Evolutionary conservation across 2,113 vertebrate species (phyloP).

Genomic region (Rhinoptilus africanus): DNA sequence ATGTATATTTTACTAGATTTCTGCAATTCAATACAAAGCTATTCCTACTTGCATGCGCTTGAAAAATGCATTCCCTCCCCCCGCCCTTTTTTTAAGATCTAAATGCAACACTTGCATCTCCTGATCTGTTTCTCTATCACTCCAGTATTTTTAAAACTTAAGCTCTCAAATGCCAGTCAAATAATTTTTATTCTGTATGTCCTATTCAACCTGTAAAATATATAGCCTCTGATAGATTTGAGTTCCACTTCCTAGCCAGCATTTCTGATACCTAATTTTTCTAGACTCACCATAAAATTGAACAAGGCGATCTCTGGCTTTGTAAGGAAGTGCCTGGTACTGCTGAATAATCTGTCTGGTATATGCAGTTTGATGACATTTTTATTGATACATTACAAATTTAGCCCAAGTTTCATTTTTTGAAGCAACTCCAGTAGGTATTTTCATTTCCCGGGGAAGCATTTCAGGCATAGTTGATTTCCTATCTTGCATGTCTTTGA

Average conservation of each 20-base stretch:
- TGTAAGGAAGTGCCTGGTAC: not conserved
- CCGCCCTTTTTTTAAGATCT: not conserved
- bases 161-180: not conserved
- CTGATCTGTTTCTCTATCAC: not conserved
- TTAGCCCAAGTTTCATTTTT: slow-evolving; percentile 45
- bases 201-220: not conserved
- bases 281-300: slow-evolving; percentile 23
- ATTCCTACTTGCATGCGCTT: not conserved
- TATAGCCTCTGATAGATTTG: not conserved
- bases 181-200: not conserved
- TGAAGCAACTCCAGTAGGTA: slow-evolving; percentile 16
- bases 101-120: not conserved
- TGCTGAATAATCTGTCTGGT: slow-evolving; percentile 14
- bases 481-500: not conserved
- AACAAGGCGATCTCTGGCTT: slow-evolving; percentile 24
- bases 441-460: slow-evolving; percentile 17
- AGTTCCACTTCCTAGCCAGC: not conserved
- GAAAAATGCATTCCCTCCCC: not conserved
- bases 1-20: not conserved
- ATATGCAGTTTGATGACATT: slow-evolving; percentile 25
- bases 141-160: not conserved
- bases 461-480: slow-evolving; percentile 27
- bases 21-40: not conserved
- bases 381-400: slow-evolving; percentile 47
- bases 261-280: slow-evolving; percentile 34